Evolutionary conservation across 2,888 invertebrate species (phyloP), one percentile per base, ranked within the genome.

Genomic region (Sussaba pulchella): DNA sequence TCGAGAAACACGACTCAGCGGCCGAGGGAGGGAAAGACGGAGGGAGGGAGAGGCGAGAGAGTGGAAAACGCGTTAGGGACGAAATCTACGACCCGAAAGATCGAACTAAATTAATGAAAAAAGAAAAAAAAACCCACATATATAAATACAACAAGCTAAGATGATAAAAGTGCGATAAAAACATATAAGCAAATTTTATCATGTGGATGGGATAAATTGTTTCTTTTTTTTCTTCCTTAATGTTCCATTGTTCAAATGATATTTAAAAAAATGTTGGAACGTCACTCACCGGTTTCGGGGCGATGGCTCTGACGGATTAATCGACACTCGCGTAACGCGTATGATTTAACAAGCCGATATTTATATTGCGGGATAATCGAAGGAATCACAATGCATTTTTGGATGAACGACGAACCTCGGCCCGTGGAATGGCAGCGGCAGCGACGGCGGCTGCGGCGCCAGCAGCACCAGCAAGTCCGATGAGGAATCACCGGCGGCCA

Each of bases 401-500:
- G 63, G 50, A 41, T 47, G 64, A 59, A 52, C 75, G 79, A 64
- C 73, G 73, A 64, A 86, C 85, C 88, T 85, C 57, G 83, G 79
- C 86, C 85, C 82, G 87, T 88, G 85, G 86, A 88, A 88, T 89
- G 85, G 85, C 87, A 87, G 85, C 31, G 31, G 31, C 31, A 31
- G 6, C 31, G 31, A 31, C 31, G 31, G 2, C 12, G n/a, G 12
- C 10, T 3, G 10, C 86, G 83, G 87, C 84, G 83, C 84, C 84
- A 82, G 85, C 83, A 86, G 85, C 85, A 86, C 84, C 87, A 86
- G 84, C 85, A 85, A 85, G 87, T 87, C 86, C 85, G 83, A 81
- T 83, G 75, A 74, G 78, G 81, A 83, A 87, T 85, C 81, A 82
- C 81, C 78, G 85, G 85, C 90, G 84, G 90, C 90, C 90, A 90